A percentile compares a stretch with the other conserved stretches of the same genome.
Conservation (phyloP, 1,140 invertebrate species). For the Propsilocerus akamusi region DNA sequence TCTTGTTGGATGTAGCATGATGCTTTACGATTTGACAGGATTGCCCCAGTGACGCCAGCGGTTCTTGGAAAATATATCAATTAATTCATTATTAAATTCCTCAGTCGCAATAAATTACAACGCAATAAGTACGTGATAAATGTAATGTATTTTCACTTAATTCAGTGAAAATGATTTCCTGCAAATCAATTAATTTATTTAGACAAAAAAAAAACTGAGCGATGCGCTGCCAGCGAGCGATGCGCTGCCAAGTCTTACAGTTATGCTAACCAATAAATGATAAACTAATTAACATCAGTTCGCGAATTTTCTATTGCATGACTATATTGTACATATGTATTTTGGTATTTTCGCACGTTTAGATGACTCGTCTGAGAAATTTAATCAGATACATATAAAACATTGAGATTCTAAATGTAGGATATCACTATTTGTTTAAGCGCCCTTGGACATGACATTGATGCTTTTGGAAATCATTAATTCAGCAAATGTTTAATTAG, state of each 20-base stretch:
- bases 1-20: conserved; percentile 82
- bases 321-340: too few relatives aligned
- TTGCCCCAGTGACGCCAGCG: conserved; percentile 29
- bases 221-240: background rate
- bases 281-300: too few relatives aligned
- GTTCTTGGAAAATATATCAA: conserved; percentile 19
- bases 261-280: too few relatives aligned
- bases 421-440: too few relatives aligned
- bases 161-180: background rate
- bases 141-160: background rate
- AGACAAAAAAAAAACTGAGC: background rate
- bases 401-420: too few relatives aligned
- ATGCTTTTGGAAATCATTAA: background rate
- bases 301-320: too few relatives aligned
- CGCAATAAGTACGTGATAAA: too few relatives aligned
- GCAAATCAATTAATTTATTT: background rate
- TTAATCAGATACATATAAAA: too few relatives aligned
- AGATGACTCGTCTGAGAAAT: too few relatives aligned
- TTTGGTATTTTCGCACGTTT: too few relatives aligned
- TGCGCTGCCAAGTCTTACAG: background rate
- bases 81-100: conserved; percentile 2
- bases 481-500: background rate
- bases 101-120: too few relatives aligned
- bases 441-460: too few relatives aligned
- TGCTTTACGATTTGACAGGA: conserved; percentile 30